phyloP scores from a whole-genome alignment of 2,888 invertebrate species.

The Melanargia galathea region DNA sequence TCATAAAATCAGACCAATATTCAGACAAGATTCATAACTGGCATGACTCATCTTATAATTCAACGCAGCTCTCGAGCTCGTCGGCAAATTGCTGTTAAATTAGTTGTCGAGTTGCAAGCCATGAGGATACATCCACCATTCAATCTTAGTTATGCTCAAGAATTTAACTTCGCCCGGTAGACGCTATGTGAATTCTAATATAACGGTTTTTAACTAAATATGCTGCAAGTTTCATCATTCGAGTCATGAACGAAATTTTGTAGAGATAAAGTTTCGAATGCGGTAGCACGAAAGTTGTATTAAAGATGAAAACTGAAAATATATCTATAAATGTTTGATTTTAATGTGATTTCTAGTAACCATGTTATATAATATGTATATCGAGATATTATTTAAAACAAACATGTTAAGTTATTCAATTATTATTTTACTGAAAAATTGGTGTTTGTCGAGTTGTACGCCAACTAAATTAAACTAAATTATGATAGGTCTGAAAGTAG shows the following conservation, averaged over 20 bases:
- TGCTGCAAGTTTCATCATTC: constrained; percentile 8
- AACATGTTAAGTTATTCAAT: no score
- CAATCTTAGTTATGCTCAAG: constrained; percentile 40
- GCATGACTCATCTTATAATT: constrained; percentile 44
- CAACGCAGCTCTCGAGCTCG: constrained; percentile 44
- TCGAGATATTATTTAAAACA: no score
- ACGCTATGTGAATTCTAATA: constrained; percentile 25
- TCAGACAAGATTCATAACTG: constrained; percentile 48
- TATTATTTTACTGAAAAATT: no score
- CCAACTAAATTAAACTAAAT: no score
- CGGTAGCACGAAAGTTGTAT: neutral
- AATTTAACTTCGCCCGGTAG: constrained; percentile 38
- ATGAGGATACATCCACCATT: constrained; percentile 37
- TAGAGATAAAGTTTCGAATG: neutral
- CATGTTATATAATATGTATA: no score
- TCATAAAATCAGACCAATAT: constrained; percentile 41
- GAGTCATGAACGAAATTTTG: constrained; percentile 3
- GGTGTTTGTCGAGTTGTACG: no score
- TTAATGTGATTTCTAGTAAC: neutral
- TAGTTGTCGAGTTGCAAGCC: constrained; percentile 51
- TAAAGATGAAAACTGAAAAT: neutral
- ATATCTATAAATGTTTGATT: no score
- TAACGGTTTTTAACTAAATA: constrained; percentile 22
- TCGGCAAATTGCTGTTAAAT: constrained; percentile 61
- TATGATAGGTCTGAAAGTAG: no score